phyloP scores from a whole-genome alignment of 1,140 invertebrate genomes.

The Harpegnathos saltator region DNA sequence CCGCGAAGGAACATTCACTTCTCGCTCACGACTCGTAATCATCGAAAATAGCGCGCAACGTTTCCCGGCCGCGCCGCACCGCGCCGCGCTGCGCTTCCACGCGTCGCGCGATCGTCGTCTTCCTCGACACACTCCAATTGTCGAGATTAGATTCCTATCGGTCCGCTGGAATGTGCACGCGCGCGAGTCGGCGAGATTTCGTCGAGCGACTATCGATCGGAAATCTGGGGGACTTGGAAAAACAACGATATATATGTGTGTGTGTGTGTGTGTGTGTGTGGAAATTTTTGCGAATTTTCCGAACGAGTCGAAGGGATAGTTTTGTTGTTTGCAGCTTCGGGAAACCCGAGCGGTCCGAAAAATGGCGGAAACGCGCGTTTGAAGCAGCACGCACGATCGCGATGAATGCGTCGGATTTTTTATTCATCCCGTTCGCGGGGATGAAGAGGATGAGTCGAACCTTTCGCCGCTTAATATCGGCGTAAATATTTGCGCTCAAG shows the following conservation, averaged over 20 bases:
- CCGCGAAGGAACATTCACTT: conserved; percentile 26
- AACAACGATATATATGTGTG: background rate
- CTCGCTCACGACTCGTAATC: conserved; percentile 19
- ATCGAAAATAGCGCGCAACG: conserved; percentile 23
- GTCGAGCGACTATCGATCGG: background rate
- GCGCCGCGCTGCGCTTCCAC: background rate
- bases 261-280: no score
- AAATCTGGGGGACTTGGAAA: background rate
- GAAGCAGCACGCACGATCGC: background rate
- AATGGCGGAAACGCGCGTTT: background rate
- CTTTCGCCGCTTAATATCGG: background rate
- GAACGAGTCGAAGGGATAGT: no score
- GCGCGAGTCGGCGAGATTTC: background rate
- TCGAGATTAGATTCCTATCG: background rate
- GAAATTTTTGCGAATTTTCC: no score
- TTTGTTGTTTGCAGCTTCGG: no score
- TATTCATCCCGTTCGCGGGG: background rate
- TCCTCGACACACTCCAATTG: background rate
- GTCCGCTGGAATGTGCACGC: background rate
- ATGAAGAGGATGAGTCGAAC: background rate
- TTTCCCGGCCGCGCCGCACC: background rate
- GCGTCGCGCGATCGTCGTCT: background rate
- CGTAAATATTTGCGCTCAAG: background rate
- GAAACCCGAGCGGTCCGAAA: no score
- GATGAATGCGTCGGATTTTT: background rate